Evolutionary conservation across 1,140 invertebrate genomes (phyloP).

Genomic region (Drosophila willistoni): DNA sequence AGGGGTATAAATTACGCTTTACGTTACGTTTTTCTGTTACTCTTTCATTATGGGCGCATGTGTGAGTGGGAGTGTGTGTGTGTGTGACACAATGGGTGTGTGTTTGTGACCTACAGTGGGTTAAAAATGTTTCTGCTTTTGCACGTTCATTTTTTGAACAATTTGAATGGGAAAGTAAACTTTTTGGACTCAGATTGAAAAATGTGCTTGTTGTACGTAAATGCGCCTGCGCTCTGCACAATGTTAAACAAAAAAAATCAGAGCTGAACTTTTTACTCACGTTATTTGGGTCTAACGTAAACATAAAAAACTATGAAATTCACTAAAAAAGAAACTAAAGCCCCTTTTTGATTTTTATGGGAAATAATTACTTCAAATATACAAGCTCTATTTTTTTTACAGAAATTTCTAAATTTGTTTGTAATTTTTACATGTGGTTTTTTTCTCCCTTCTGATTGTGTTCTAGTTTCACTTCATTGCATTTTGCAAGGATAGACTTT

Average conservation of each 20-base stretch:
- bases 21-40: slow-evolving; percentile 10
- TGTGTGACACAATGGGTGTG: not conserved
- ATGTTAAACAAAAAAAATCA: not conserved
- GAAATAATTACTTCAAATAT: too few relatives aligned
- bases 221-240: not conserved
- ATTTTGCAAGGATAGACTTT: slow-evolving; percentile 7
- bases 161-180: not conserved
- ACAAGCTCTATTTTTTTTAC: too few relatives aligned
- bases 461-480: not conserved
- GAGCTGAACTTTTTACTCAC: not conserved
- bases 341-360: too few relatives aligned
- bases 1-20: not conserved
- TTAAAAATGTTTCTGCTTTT: not conserved
- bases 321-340: not conserved
- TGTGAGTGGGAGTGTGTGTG: slow-evolving; percentile 5
- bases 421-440: not conserved
- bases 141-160: not conserved
- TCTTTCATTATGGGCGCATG: not conserved
- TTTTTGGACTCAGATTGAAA: not conserved
- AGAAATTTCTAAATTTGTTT: not conserved
- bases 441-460: not conserved
- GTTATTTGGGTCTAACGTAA: not conserved
- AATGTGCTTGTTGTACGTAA: not conserved
- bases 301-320: not conserved
- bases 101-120: slow-evolving; percentile 3